These are phyloP conservation scores for Drosophila robusta DNA, from an alignment of 2,888 invertebrate species.

Conservation along the genomic window DNA sequence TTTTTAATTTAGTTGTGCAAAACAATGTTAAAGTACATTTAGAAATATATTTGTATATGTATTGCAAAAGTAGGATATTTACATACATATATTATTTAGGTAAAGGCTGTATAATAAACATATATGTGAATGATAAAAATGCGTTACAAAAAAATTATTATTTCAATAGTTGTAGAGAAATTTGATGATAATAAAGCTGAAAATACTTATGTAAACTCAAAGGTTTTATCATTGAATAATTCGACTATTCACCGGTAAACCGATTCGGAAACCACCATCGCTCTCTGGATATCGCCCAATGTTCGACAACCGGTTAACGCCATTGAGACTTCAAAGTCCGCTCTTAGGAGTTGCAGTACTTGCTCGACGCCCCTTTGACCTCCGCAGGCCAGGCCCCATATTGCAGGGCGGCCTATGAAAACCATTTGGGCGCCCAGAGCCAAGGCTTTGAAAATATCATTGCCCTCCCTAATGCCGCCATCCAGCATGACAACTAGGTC, in stretches of 20 bases:
- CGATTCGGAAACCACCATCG: constrained; percentile 90
- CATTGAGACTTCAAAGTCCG: constrained; percentile 91
- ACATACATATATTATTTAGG: no score
- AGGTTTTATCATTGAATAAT: neutral
- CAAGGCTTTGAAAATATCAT: constrained; percentile 95
- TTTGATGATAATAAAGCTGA: no score
- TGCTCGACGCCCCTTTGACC: constrained; percentile 92
- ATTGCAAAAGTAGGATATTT: no score
- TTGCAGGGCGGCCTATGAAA: constrained; percentile 93
- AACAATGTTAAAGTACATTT: no score
- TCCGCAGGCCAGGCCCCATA: constrained; percentile 93
- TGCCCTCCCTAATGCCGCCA: constrained; percentile 93
- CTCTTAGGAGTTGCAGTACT: constrained; percentile 89
- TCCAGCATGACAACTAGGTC: constrained; percentile 93
- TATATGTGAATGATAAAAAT: no score
- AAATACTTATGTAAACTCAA: no score
- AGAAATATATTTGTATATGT: no score
- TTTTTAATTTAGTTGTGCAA: no score
- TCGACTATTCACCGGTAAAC: neutral
- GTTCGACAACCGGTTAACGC: constrained; percentile 90
- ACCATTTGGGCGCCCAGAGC: constrained; percentile 96
- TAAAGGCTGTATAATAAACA: no score
- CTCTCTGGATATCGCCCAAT: constrained; percentile 87
- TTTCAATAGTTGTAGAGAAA: no score
- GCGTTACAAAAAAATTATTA: no score